Conservation (phyloP, 2,113 vertebrate genomes). For the Spilogale gracilis region DNA sequence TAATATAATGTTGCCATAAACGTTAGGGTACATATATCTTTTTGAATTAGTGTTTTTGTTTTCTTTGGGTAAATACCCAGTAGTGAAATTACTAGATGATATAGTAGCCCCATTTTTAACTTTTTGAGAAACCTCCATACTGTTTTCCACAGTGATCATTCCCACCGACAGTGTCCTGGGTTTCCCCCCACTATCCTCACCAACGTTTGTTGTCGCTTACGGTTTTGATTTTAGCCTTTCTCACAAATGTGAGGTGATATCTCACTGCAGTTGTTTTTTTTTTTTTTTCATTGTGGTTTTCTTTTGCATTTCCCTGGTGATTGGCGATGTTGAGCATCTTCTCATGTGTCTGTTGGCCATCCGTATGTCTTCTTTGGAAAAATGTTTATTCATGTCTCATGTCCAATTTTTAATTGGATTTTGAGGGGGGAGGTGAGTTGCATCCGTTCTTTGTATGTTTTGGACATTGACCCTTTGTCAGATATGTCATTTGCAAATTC, state of each 20-base stretch:
- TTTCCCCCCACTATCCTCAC: background rate
- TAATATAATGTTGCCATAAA: background rate
- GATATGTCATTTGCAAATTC: background rate
- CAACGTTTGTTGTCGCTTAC: background rate
- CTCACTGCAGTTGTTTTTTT: background rate
- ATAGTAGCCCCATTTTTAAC: background rate
- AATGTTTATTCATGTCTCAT: background rate
- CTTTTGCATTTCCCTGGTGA: background rate
- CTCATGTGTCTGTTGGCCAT: background rate
- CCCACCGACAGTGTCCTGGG: background rate
- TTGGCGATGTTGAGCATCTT: background rate
- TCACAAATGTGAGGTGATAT: background rate
- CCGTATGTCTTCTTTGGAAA: background rate
- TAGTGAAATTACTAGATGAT: background rate
- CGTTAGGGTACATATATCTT: background rate
- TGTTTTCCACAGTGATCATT: background rate
- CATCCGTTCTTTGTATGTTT: background rate
- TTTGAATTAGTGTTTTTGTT: background rate
- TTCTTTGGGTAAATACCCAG: background rate
- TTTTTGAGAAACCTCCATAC: background rate
- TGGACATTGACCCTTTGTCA: background rate
- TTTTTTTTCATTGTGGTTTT: background rate
- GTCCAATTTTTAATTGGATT: background rate
- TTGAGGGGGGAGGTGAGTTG: background rate
- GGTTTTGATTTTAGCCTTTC: background rate